These are phyloP conservation scores for Ennomos erosarius DNA, from an alignment of 2,888 invertebrate genomes.

Conservation along the genomic window DNA sequence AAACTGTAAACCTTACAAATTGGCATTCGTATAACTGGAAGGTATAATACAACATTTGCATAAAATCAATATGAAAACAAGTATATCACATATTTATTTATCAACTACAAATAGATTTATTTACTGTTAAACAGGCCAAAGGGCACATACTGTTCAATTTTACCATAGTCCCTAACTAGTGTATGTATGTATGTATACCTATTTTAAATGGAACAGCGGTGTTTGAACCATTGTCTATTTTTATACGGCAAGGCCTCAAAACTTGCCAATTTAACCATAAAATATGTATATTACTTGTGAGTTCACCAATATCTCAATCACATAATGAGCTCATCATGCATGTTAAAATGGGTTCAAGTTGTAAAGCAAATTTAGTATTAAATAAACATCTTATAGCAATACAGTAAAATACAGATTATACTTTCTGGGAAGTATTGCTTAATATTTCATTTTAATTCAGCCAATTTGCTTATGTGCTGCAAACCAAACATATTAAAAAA, in stretches of 20 bases:
- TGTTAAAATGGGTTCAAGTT: neutral
- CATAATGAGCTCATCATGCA: constrained; percentile 3
- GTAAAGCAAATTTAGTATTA: constrained; percentile 2
- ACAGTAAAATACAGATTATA: too few species aligned
- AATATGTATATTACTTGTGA: neutral
- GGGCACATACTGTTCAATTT: constrained; percentile 18
- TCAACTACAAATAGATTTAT: constrained; percentile 28
- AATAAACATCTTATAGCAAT: neutral
- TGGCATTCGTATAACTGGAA: constrained; percentile 9
- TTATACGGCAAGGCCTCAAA: constrained; percentile 2
- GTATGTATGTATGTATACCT: neutral
- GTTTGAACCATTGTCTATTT: neutral
- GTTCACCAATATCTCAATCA: neutral
- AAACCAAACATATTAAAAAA: constrained; percentile 29
- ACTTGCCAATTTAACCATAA: neutral
- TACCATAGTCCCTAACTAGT: constrained; percentile 1
- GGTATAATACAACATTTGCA: constrained; percentile 29
- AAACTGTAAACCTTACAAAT: constrained; percentile 10
- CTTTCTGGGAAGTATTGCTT: too few species aligned
- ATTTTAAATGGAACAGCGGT: constrained; percentile 6
- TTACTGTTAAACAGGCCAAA: constrained; percentile 25
- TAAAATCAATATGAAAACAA: constrained; percentile 44
- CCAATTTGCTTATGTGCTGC: constrained; percentile 36
- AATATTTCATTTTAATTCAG: constrained; percentile 15
- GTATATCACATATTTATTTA: constrained; percentile 51